phyloP scores from a whole-genome alignment of 2,113 vertebrate genomes.

The Centropus bengalensis region DNA sequence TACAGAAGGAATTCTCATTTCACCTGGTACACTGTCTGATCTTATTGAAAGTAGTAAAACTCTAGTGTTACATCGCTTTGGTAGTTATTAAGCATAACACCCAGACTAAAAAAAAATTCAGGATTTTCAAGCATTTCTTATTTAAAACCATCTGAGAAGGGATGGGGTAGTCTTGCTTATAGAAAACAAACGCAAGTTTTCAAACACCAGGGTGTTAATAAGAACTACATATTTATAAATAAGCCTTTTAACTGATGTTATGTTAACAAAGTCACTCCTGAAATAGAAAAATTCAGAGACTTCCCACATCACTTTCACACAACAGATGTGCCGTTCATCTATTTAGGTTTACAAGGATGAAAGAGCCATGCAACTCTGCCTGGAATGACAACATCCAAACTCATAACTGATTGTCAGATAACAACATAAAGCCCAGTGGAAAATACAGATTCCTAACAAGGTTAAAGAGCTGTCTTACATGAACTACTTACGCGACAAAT shows the following conservation, averaged over 20 bases:
- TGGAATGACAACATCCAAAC: neutral
- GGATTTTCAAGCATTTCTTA: neutral
- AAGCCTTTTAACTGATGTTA: constrained; percentile 11
- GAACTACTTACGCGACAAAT: constrained; percentile 11
- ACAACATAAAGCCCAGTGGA: neutral
- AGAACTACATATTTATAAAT: neutral
- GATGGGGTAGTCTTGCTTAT: neutral
- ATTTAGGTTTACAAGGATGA: neutral
- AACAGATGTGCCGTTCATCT: neutral
- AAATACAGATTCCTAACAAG: constrained; percentile 2
- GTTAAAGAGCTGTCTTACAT: constrained; percentile 27
- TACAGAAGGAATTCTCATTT: neutral
- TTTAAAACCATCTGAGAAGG: neutral
- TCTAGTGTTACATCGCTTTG: neutral
- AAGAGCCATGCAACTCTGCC: neutral
- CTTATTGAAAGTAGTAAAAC: neutral
- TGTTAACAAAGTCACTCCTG: constrained; percentile 13
- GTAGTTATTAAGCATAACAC: neutral
- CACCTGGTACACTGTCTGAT: neutral
- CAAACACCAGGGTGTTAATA: neutral
- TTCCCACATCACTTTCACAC: neutral
- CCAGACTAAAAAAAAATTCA: neutral
- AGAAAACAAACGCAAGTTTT: neutral
- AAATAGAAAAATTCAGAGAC: constrained; percentile 4
- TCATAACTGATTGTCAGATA: neutral